phyloP scores from a whole-genome alignment of 2,797 vertebrate species.

The Phrynocephalus guinanensis region DNA sequence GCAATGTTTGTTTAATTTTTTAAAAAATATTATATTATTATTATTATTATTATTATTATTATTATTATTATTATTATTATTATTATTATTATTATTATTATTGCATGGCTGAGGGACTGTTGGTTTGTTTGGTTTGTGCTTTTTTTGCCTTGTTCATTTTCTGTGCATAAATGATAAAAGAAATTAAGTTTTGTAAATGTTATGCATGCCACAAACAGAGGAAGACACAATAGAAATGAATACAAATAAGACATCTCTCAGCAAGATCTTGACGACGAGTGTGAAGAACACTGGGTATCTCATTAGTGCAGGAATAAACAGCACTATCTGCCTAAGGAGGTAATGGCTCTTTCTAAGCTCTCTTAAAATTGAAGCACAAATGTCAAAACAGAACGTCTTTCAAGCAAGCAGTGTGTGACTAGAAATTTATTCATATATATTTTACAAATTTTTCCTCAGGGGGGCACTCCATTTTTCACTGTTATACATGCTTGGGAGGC shows the following conservation, averaged over 20 bases:
- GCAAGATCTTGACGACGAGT: conserved; percentile 49
- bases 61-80: too few species aligned
- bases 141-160: background rate
- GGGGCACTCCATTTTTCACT: conserved; percentile 55
- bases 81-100: background rate
- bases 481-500: conserved; percentile 45
- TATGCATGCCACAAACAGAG: conserved; percentile 58
- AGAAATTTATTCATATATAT: conserved; percentile 69
- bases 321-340: conserved; percentile 55
- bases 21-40: too few species aligned
- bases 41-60: too few species aligned
- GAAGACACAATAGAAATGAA: conserved; percentile 60
- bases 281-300: conserved; percentile 61
- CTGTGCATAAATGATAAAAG: conserved; percentile 55
- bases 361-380: conserved; percentile 68
- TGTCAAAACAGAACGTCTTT: conserved; percentile 64
- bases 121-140: background rate
- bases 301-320: conserved; percentile 68
- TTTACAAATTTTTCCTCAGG: conserved; percentile 61
- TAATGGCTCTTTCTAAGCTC: conserved; percentile 56
- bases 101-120: background rate
- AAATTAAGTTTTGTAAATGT: conserved; percentile 71
- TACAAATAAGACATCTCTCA: conserved; percentile 63
- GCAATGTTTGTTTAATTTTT: background rate
- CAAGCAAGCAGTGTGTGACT: conserved; percentile 60